Percentiles rank a stretch among this genome's conserved stretches.
These are phyloP conservation scores for Diglossa cyanea DNA, from an alignment of 2,797 vertebrate genomes.

Conservation along the genomic window DNA sequence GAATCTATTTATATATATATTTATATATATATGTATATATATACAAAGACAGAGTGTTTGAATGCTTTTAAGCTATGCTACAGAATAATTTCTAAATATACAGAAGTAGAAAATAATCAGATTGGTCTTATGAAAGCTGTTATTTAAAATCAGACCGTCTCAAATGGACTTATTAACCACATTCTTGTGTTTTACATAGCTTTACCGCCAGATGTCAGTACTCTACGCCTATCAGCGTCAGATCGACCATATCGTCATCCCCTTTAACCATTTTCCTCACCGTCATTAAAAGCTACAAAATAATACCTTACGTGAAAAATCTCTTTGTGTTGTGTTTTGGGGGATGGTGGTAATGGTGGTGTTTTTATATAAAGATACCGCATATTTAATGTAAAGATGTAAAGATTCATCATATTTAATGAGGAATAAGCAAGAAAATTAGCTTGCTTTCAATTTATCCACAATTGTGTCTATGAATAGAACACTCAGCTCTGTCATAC, in stretches of 20 bases:
- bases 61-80: not conserved
- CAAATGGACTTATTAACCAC: fast-evolving
- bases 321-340: not conserved
- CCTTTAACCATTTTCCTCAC: conserved; percentile 47
- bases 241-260: not conserved
- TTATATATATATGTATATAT: no score
- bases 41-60: not conserved
- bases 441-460: not conserved
- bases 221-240: not conserved
- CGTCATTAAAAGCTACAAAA: not conserved
- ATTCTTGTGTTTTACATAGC: not conserved
- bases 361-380: not conserved
- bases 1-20: not conserved
- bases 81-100: not conserved
- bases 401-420: not conserved
- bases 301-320: not conserved
- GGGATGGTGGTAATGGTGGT: not conserved
- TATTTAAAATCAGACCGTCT: not conserved
- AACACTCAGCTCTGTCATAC: not conserved
- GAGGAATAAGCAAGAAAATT: not conserved
- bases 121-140: not conserved
- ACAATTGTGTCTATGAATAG: not conserved
- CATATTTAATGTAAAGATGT: not conserved
- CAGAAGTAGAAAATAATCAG: not conserved
- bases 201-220: conserved; percentile 68